Evolutionary conservation across 2,888 invertebrate genomes (phyloP), one percentile per base, ranked within the genome.

Genomic region (Prosapia bicincta): DNA sequence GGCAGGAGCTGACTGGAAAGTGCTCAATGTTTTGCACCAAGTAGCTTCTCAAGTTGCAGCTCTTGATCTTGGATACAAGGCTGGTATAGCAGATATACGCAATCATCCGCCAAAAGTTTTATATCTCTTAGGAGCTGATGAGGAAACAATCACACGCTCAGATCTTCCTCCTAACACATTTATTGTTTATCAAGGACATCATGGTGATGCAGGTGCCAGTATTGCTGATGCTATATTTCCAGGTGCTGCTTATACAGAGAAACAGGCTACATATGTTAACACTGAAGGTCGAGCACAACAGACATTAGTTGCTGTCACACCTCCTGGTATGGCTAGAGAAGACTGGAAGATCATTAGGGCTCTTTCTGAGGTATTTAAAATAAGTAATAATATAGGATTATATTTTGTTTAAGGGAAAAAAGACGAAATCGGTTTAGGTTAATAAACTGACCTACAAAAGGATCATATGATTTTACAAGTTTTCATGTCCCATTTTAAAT

Each of bases 201-300:
- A 99, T 86, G 99, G 99, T 77, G 99, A 99, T 85, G 88, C 86
- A 77, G 99, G 99, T 73, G 99, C 99, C 0, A 86, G 90, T 65
- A 92, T 96, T 79, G 99, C 99, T 43, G 98, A 99, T 86, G 90
- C 95, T 1, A 90, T 99, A 76, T 86, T 99, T 13, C 97, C 99
- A 0, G 96, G 98, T 78, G 97, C 97, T 6, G 98, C 99, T 0
- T 99, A 99, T 86, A 99, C 99, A 0, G 99, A 99, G 88, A 99
- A 99, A 86, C 93, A 95, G 84, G 97, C 91, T n/a, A 97, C 95
- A 0, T 99, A 94, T 85, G 97, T 97, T 0, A 99, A 99, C 87
- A 98, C 97, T 0, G 99, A 99, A 88, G 99, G 99, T 0, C 90
- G 99, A 79, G 91, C 98, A 38, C 98, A 99, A 85, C 93, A 96